phyloP scores from a whole-genome alignment of 2,797 vertebrate genomes.

The Salarias fasciatus region DNA sequence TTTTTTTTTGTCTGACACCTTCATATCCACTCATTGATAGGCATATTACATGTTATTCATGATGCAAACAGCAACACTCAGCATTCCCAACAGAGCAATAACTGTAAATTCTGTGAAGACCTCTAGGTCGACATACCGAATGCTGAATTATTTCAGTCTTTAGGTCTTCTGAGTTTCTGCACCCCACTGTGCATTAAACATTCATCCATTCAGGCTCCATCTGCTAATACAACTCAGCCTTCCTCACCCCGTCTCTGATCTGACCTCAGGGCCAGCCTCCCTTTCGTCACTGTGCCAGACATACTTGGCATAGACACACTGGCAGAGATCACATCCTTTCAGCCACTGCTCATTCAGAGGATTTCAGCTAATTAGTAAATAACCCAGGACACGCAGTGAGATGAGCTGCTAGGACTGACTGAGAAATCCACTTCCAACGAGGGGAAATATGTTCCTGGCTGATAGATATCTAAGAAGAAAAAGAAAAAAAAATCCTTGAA shows the following conservation, averaged over 20 bases:
- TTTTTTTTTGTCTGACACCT: not conserved
- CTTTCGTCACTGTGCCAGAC: conserved; percentile 26
- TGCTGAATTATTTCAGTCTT: not conserved
- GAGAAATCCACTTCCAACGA: not conserved
- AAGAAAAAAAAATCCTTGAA: too few species aligned
- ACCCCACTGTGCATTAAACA: conserved; percentile 14
- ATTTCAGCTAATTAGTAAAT: conserved; percentile 14
- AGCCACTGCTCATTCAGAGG: conserved; percentile 19
- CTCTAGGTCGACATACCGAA: not conserved
- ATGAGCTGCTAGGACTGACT: conserved; percentile 1
- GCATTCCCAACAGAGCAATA: too few species aligned
- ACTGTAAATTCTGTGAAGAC: not conserved
- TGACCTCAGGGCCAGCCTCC: conserved; percentile 21
- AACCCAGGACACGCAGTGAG: not conserved
- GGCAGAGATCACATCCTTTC: conserved; percentile 29
- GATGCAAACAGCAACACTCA: too few species aligned
- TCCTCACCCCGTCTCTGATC: conserved; percentile 17
- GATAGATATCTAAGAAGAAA: too few species aligned
- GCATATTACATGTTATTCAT: too few species aligned
- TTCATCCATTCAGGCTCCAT: conserved; percentile 8
- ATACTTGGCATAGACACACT: conserved; percentile 25
- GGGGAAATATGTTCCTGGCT: not conserved
- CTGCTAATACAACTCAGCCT: conserved; percentile 13
- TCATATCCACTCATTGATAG: not conserved
- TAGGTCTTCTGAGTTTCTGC: not conserved